Conservation (phyloP, 2,797 vertebrate genomes). For the Sylvilagus floridanus region DNA sequence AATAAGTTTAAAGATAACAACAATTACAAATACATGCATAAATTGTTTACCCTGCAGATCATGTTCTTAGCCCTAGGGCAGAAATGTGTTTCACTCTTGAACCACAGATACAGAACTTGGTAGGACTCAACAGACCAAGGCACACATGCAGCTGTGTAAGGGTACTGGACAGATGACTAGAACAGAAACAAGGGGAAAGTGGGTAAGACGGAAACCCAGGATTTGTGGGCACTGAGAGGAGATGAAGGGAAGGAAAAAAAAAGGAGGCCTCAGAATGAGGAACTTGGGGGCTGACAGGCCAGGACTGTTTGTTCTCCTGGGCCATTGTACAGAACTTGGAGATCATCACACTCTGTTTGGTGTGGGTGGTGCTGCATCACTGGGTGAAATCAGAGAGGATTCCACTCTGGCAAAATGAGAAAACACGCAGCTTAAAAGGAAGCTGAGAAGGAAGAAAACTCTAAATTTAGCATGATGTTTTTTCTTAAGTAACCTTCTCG, state of each 20-base stretch:
- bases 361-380: not conserved
- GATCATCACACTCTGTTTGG: not conserved
- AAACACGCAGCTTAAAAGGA: not conserved
- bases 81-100: not conserved
- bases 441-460: conserved; percentile 35
- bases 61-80: not conserved
- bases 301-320: not conserved
- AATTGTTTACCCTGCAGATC: not conserved
- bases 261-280: not conserved
- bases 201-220: not conserved
- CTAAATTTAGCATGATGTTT: not conserved
- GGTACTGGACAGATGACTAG: not conserved
- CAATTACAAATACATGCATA: no score
- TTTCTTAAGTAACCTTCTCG: conserved; percentile 47
- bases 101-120: not conserved
- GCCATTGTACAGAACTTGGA: not conserved
- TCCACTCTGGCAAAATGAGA: conserved; percentile 1
- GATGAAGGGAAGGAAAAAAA: not conserved
- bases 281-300: not conserved
- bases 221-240: not conserved
- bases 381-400: not conserved
- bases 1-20: no score
- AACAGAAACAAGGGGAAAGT: not conserved
- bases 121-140: not conserved
- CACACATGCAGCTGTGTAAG: not conserved